Evolutionary conservation across 1,140 invertebrate species (phyloP).

Genomic region (Linepithema humile): DNA sequence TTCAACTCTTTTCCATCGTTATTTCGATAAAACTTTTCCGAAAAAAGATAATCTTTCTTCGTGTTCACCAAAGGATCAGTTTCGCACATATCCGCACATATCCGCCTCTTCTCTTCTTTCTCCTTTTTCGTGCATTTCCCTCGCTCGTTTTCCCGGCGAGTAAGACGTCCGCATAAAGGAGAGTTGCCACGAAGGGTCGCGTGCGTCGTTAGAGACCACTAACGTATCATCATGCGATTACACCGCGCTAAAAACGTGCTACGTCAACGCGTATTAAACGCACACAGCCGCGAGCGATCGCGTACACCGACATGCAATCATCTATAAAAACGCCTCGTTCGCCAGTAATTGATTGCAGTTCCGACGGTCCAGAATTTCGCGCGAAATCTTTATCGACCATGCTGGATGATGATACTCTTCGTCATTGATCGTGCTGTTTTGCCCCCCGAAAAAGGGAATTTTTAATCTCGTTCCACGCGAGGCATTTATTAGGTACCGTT

Average conservation of each 20-base stretch:
- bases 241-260: slow-evolving; percentile 54
- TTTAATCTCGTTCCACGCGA: background rate
- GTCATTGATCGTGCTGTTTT: slow-evolving; percentile 18
- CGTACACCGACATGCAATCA: slow-evolving; percentile 22
- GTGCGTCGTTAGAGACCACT: slow-evolving; percentile 46
- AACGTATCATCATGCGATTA: slow-evolving; percentile 59
- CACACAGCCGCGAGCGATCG: slow-evolving; percentile 42
- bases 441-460: background rate
- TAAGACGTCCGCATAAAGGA: slow-evolving; percentile 57
- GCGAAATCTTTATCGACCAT: background rate
- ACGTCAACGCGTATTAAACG: slow-evolving; percentile 55
- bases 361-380: slow-evolving; percentile 35
- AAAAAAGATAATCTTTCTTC: background rate
- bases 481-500: background rate
- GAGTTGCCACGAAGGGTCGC: slow-evolving; percentile 63
- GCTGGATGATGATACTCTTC: slow-evolving; percentile 8
- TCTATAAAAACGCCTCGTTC: slow-evolving; percentile 42
- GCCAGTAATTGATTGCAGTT: slow-evolving; percentile 40
- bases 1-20: background rate
- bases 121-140: slow-evolving; percentile 21
- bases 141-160: slow-evolving; percentile 59
- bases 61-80: too few species aligned
- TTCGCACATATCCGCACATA: too few species aligned
- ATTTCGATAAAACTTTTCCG: background rate
- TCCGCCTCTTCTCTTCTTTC: background rate